Evolutionary conservation across 2,888 invertebrate species (phyloP), one percentile per base, ranked within the genome.

Genomic region (Diplolepis rosae): DNA sequence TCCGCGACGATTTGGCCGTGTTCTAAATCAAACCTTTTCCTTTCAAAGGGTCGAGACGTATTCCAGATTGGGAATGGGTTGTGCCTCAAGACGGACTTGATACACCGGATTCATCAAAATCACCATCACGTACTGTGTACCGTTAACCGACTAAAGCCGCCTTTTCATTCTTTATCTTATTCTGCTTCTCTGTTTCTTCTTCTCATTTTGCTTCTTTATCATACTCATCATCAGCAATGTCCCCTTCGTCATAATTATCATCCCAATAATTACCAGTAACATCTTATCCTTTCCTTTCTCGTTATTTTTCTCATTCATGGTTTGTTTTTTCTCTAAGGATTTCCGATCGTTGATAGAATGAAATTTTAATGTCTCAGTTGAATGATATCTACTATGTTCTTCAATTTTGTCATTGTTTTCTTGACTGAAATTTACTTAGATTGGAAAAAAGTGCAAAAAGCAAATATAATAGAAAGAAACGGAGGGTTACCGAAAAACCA

Each of bases 41-140:
- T 65, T 69, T 52, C 50, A 24, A 66, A 67, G 51, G 65, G 77
- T 74, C 72, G 69, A 70, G 72, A 42, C 68, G 5, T 13, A 42
- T n/a, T 42, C 42, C 42, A 42, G 18, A 48, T 48, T 48, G 45
- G 45, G 45, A 48, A 5, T 42, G 13, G 42, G 42, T 42, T n/a
- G 18, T 70, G 72, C 65, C 71, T 76, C 70, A 70, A 75, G 65
- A 70, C 68, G 50, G 52, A 32, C 65, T 39, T 42, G 52, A 65
- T 70, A 68, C 48, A 68, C 72, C 66, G 24, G 32, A 54, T 66
- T 70, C 77, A 83, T 83, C 80, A 77, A 45, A 68, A 82, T 77
- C 73, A 48, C 77, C 79, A 75, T 83, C 83, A 83, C 83, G 82
- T 83, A 68, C 79, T 7, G 68, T 75, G 79, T 82, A 82, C 82